A percentile compares a stretch with the other conserved stretches of the same genome.
phyloP scores from a whole-genome alignment of 2,888 invertebrate genomes.

The Caenorhabditis drosophilae region DNA sequence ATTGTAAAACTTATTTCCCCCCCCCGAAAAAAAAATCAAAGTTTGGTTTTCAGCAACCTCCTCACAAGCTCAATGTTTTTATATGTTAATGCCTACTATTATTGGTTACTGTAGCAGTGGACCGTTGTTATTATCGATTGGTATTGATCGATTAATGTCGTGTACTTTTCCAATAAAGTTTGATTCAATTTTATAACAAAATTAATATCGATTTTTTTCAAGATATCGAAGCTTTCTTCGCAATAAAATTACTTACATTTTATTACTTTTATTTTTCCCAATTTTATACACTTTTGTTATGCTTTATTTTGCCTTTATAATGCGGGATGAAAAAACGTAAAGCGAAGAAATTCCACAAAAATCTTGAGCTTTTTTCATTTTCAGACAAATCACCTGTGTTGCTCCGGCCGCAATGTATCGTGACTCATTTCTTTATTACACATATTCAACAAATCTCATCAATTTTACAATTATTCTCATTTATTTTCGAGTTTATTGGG shows the following conservation, averaged over 20 bases:
- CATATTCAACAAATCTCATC: slow-evolving; percentile 24
- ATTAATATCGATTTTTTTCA: too few relatives aligned
- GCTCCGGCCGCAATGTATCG: slow-evolving; percentile 12
- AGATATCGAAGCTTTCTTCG: too few relatives aligned
- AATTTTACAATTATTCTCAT: slow-evolving; percentile 16
- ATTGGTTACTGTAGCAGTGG: slow-evolving; percentile 21
- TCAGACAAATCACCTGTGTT: slow-evolving; percentile 18
- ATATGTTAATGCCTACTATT: slow-evolving; percentile 4
- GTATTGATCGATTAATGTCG: slow-evolving; percentile 20
- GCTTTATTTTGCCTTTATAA: not conserved
- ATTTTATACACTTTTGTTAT: slow-evolving; percentile 10
- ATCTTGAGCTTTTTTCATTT: slow-evolving; percentile 1
- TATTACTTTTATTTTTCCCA: slow-evolving; percentile 16
- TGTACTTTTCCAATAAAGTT: slow-evolving; percentile 12
- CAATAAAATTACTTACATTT: slow-evolving; percentile 1
- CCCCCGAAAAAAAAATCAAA: not conserved
- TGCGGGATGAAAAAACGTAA: not conserved
- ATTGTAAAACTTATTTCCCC: slow-evolving; percentile 4
- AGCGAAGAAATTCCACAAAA: not conserved
- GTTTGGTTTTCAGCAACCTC: slow-evolving; percentile 10
- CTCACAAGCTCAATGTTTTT: slow-evolving; percentile 17
- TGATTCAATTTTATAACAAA: not conserved
- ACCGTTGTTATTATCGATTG: slow-evolving; percentile 20
- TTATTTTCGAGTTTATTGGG: slow-evolving; percentile 20
- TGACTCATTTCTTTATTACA: slow-evolving; percentile 10